phyloP scores from a whole-genome alignment of 1,140 invertebrate species.

The Ooceraea biroi region DNA sequence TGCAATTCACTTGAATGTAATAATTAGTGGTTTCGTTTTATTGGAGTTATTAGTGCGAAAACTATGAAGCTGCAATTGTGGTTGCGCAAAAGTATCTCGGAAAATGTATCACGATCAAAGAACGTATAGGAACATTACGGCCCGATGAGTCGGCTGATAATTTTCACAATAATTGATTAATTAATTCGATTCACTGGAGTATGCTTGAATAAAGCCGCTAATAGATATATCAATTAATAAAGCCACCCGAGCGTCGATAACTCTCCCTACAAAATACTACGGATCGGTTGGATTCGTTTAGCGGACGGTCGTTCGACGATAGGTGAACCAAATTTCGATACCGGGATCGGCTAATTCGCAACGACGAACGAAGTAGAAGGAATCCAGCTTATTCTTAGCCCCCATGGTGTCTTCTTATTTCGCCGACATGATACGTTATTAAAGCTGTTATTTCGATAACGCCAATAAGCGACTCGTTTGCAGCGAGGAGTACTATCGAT shows the following conservation, averaged over 20 bases:
- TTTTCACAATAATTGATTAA: conserved; percentile 63
- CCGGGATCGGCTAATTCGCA: background rate
- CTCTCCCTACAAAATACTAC: conserved; percentile 6
- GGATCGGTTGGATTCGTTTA: conserved; percentile 1
- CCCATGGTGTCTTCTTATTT: conserved; percentile 24
- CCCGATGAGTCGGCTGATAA: conserved; percentile 45
- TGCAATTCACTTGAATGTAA: conserved; percentile 1
- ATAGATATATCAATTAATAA: conserved; percentile 63
- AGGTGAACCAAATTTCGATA: background rate
- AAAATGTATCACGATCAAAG: conserved; percentile 53
- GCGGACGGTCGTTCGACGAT: background rate
- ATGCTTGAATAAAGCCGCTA: conserved; percentile 60
- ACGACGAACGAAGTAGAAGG: background rate
- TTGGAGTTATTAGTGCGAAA: conserved; percentile 54
- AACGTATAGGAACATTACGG: conserved; percentile 50
- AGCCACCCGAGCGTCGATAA: conserved; percentile 35
- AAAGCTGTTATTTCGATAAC: conserved; percentile 45
- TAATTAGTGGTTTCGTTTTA: conserved; percentile 37
- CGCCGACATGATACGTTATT: conserved; percentile 18
- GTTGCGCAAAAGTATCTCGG: conserved; percentile 29
- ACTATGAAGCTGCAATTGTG: conserved; percentile 43
- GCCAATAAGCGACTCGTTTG: conserved; percentile 45
- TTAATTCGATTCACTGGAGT: conserved; percentile 57
- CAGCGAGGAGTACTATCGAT: conserved; percentile 54
- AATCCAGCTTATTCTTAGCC: conserved; percentile 20